Percentiles rank a stretch among this genome's conserved stretches.
Evolutionary conservation across 2,113 vertebrate species (phyloP).

Genomic region (Hydropotes inermis): DNA sequence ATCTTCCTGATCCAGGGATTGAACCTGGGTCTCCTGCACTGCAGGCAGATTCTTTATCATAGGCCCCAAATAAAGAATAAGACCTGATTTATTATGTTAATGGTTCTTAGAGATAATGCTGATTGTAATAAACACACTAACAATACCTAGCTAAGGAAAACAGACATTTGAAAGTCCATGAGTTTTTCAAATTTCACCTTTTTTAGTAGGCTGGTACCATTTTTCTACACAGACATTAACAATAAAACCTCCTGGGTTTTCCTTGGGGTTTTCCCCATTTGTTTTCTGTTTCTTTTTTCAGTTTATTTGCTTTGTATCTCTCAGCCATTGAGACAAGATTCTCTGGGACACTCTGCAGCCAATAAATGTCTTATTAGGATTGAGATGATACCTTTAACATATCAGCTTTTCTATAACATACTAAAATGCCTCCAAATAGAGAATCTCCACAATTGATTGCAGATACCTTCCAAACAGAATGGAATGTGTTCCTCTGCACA

Average conservation of each 20-base stretch:
- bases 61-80: background rate
- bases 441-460: background rate
- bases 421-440: background rate
- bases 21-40: background rate
- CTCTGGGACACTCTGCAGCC: conserved; percentile 87
- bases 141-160: background rate
- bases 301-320: conserved; percentile 86
- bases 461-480: background rate
- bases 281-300: conserved; percentile 83
- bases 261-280: conserved; percentile 39
- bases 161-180: background rate
- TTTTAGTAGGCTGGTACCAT: background rate
- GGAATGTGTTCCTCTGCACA: background rate
- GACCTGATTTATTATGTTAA: background rate
- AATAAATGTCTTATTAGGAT: conserved; percentile 6
- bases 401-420: background rate
- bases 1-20: background rate
- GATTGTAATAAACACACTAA: background rate
- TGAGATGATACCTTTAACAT: background rate
- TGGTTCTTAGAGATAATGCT: background rate
- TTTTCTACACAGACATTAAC: background rate
- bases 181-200: conserved; percentile 54
- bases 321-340: conserved; percentile 92
- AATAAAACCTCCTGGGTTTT: conserved; percentile 56
- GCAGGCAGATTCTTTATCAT: background rate